A percentile compares a stretch with the other conserved stretches of the same genome.
phyloP scores from a whole-genome alignment of 2,113 vertebrate species.

The Brachirus orientalis region DNA sequence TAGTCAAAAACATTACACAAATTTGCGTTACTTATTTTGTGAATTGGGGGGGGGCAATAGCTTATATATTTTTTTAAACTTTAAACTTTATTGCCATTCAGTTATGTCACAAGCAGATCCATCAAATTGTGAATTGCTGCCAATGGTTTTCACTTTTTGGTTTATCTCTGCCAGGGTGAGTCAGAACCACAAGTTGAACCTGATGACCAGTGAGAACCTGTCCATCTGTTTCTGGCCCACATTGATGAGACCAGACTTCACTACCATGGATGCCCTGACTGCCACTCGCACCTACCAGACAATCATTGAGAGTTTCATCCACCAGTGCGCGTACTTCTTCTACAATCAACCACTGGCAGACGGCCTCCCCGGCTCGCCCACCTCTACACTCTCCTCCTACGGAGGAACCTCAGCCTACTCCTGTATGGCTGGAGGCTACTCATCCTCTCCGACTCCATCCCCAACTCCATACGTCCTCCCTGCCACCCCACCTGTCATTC shows the following conservation, averaged over 20 bases:
- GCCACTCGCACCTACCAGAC: conserved; percentile 95
- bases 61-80: no score
- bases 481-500: conserved; percentile 75
- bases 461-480: conserved; percentile 70
- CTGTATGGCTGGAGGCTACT: conserved; percentile 74
- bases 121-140: no score
- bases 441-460: conserved; percentile 64
- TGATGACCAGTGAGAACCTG: conserved; percentile 97
- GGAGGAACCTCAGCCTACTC: conserved; percentile 75
- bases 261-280: conserved; percentile 94
- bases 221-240: conserved; percentile 99
- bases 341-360: conserved; percentile 87
- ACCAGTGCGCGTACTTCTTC: conserved; percentile 94
- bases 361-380: conserved; percentile 79
- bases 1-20: no score
- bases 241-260: conserved; percentile 93
- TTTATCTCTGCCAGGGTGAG: conserved; percentile 84
- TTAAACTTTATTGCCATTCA: no score
- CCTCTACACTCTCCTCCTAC: conserved; percentile 69
- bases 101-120: no score
- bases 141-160: not conserved
- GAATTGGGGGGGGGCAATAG: no score
- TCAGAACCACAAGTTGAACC: conserved; percentile 89
- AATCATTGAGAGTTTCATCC: conserved; percentile 97
- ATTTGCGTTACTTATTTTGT: no score